A percentile compares a stretch with the other conserved stretches of the same genome.
Evolutionary conservation across 2,888 invertebrate species (phyloP).

Genomic region (Cerastis leucographa): DNA sequence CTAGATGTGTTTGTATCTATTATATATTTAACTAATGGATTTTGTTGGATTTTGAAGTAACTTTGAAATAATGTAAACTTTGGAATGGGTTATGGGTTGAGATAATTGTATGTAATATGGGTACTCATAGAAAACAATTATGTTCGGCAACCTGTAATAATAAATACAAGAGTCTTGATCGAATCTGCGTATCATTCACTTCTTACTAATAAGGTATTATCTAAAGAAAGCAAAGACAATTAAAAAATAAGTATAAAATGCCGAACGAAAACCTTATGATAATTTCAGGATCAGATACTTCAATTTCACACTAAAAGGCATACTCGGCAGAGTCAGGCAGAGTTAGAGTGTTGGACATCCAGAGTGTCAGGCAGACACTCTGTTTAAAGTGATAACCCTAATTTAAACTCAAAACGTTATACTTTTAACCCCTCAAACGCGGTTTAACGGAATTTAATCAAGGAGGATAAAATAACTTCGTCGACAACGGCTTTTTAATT

Average conservation of each 20-base stretch:
- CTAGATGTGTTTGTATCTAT: no score
- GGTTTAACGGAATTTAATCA: conserved; percentile 69
- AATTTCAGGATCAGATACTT: not conserved
- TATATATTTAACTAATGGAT: not conserved
- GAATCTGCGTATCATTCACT: no score
- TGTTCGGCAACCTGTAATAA: no score
- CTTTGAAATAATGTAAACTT: not conserved
- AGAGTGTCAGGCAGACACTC: not conserved
- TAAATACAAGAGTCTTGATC: no score
- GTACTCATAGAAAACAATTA: no score
- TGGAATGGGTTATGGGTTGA: no score
- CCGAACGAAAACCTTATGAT: not conserved
- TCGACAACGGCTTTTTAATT: conserved; percentile 64
- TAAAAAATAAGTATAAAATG: not conserved
- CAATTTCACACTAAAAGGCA: not conserved
- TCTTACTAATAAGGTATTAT: not conserved
- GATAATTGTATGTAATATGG: no score
- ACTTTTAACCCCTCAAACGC: conserved; percentile 37
- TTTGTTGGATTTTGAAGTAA: not conserved
- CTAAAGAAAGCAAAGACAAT: not conserved
- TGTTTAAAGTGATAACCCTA: conserved; percentile 5
- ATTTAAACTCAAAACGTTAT: conserved; percentile 17
- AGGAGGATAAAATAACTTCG: conserved; percentile 64
- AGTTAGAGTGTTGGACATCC: not conserved
- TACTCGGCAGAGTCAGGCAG: not conserved